Evolutionary conservation across 2,888 invertebrate genomes (phyloP), one percentile per base, ranked within the genome.

Genomic region (Tenthredo mesomela): DNA sequence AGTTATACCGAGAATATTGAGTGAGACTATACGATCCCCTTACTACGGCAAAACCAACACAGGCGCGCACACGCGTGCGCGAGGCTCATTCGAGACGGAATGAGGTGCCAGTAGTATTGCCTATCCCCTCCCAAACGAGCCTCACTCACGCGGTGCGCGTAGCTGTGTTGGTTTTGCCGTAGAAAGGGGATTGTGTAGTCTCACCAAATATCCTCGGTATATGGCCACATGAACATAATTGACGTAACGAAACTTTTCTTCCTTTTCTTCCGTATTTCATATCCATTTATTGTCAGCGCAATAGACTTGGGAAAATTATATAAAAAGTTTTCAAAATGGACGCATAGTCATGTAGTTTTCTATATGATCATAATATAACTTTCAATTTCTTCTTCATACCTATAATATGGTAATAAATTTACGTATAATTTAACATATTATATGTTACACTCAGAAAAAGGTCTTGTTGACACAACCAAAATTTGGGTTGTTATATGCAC

Each of bases 181-280:
- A 33, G 33, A 5, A 33, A 33, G 4, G 33, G 33, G 33, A 4
- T 4, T 4, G 3, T 33, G 3, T 4, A 33, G 3, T 33, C 33
- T 33, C 33, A 4, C 33, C 33, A 5, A 33, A 33, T 4, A 33
- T 4, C 4, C 33, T 33, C 33, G 33, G 33, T 65, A 33, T 33
- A 33, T 47, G 21, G 12, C 6, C 18, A 73, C 21, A 2, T 29
- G 29, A 29, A 29, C 29, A 25, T 15, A 25, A 37, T 0, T 70
- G 33, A 70, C n/a, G 70, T 40, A 70, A 70, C 37, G 4, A 40
- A n/a, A 40, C 40, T 70, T 70, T 70, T 67, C 10, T 70, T 37
- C 7, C 40, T 70, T 70, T 37, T 2, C 37, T 12, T 37, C 9
- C 2, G 6, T 37, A n/a, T 33, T 37, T 5, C 10, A 61, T 9